Base-by-base conservation (phyloP, 2,888 invertebrate species). In the Parnassius apollo region DNA sequence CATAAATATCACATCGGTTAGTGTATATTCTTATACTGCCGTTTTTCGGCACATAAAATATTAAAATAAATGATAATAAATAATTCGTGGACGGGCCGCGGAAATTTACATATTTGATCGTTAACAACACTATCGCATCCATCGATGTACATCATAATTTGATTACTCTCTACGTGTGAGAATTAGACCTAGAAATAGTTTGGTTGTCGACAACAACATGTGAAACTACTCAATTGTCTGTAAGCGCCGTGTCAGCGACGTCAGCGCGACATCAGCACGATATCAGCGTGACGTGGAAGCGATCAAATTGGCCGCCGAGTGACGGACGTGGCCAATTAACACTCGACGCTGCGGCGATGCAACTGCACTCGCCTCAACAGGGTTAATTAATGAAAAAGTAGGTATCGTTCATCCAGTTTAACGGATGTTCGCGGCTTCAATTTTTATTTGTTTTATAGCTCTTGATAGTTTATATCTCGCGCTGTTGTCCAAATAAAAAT, bases 301-400 rank as follows among this genome's bases (percentile, higher is more conserved):
- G 42, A 54, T 11, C 44, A 22, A 22, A 46, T 56, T 46, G 56
- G 22, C 44, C 18, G 45, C 42, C 10, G 45, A 12, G 11, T 50
- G 49, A 57, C 42, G 49, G 57, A 57, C 49, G 57, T 42, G 35
- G 57, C 57, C 57, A 57, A 57, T 57, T 57, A 57, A 57, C 57
- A 49, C 57, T 42, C 57, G 57, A 50, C 49, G 46, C 53, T 18
- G 18, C 18, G 18, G 18, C 42, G 42, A 46, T 45, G 49, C 50
- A 42, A 50, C 57, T 49, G 42, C 49, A 48, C 49, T 45, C 56
- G 56, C 56, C 44, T 22, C 56, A 42, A 53, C 50, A 8, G 49
- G 57, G 49, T 57, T 42, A 57, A 57, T 57, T 50, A 57, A 49
- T 45, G 13, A 57, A 57, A 49, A 50, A 56, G 56, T 46, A 25